A percentile compares a stretch with the other conserved stretches of the same genome.
These are phyloP conservation scores for Cinara cedri DNA, from an alignment of 2,888 invertebrate genomes.

Conservation along the genomic window DNA sequence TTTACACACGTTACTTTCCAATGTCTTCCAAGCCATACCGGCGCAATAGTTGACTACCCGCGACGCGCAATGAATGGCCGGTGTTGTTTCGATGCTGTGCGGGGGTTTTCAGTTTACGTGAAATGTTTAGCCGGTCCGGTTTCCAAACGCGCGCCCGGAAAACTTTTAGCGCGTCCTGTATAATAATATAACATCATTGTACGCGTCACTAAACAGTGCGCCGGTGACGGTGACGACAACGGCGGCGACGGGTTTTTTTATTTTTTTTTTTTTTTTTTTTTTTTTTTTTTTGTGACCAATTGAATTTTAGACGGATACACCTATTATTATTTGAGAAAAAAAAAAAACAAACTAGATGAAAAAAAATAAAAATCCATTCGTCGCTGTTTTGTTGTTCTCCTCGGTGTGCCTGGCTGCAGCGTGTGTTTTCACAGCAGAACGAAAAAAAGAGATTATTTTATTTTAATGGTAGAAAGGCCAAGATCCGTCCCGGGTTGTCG, in stretches of 20 bases:
- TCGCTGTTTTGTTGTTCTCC: background rate
- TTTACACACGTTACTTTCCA: too few relatives aligned
- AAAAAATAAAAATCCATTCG: conserved; percentile 33
- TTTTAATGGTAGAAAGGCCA: conserved; percentile 57
- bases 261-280: conserved; percentile 9
- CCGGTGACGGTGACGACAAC: background rate
- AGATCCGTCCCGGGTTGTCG: conserved; percentile 56
- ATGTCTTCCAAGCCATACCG: too few relatives aligned
- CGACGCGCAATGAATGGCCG: too few relatives aligned
- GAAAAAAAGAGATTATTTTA: conserved; percentile 47
- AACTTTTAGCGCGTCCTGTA: background rate
- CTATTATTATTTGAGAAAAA: conserved; percentile 10
- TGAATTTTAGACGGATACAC: conserved; percentile 14
- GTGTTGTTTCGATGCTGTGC: too few relatives aligned
- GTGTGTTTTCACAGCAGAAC: conserved; percentile 52
- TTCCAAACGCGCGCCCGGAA: too few relatives aligned
- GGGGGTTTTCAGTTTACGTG: too few relatives aligned
- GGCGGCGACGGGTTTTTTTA: background rate
- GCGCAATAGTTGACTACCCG: too few relatives aligned
- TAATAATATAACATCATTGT: background rate
- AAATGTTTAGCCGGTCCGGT: too few relatives aligned
- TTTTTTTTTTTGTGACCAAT: conserved; percentile 13
- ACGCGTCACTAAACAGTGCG: background rate
- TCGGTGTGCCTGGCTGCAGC: background rate
- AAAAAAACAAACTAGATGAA: conserved; percentile 17